Evolutionary conservation across 1,140 invertebrate genomes (phyloP), one percentile per base, ranked within the genome.

Genomic region (Lysiphlebus fabarum): DNA sequence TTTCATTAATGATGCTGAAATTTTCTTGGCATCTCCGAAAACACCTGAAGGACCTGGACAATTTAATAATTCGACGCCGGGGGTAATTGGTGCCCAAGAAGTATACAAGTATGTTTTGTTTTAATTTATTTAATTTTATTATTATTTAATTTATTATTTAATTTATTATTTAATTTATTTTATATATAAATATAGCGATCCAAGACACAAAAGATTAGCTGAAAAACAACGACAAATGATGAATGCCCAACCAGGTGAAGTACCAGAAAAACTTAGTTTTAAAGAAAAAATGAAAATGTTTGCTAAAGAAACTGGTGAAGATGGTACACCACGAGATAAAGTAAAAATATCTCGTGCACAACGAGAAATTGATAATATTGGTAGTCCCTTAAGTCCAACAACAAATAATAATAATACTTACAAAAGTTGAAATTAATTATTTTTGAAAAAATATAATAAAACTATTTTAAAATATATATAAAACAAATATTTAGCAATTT

Each of bases 271-370:
- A 69, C 79, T 96, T 8, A 91, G 89, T 53, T 96, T 96, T 73
- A 92, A 93, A 74, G 93, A 96, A 73, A 96, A 96, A 78, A 96
- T 96, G 92, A 94, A 95, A 77, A 95, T 96, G 92, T 96, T 96
- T 81, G 93, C 93, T 10, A 88, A 93, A 80, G 92, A 95, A 79
- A 91, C 91, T 1, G 92, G 92, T 33, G 92, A 95, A 75, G 83
- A 87, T 67, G 86, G 88, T 63, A 92, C 92, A 10, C 92, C 92
- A 44, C 89, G 91, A 75, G 92, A 95, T 71, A 95, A 94, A 82
- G 90, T 93, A 41, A 96, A 95, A 81, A 93, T 93, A 70, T 95
- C 92, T n/a, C 83, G 90, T 64, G 92, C 92, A 41, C 92, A 95
- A 77, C 83, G 92, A 65, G 92, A 95, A 73, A 96, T 96, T 67